phyloP scores from a whole-genome alignment of 2,797 vertebrate genomes.

The Varecia variegata region DNA sequence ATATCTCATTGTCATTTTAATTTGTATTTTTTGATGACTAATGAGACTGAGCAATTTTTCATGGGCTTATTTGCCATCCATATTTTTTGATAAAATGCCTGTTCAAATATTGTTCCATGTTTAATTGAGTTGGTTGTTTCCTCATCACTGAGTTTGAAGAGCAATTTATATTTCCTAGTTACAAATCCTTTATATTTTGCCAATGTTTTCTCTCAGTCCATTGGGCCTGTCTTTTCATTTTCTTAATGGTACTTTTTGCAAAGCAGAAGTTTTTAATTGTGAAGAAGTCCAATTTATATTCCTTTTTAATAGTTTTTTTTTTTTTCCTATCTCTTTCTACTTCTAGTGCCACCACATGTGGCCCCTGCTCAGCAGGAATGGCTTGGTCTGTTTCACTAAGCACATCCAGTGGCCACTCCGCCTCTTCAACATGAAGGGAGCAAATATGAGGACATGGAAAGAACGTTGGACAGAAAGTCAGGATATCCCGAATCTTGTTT shows the following conservation, averaged over 20 bases:
- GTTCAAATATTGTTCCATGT: background rate
- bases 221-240: background rate
- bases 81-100: background rate
- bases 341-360: background rate
- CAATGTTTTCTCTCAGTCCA: background rate
- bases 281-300: background rate
- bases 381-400: background rate
- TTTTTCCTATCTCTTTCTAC: background rate
- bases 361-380: background rate
- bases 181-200: background rate
- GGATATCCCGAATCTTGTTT: background rate
- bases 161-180: background rate
- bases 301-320: background rate
- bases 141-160: background rate
- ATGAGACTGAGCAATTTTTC: background rate
- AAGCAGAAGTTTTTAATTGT: background rate
- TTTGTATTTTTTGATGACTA: slow-evolving; percentile 39
- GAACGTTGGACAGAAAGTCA: background rate
- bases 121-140: background rate
- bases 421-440: background rate
- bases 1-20: background rate
- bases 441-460: background rate
- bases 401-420: background rate
- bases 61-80: background rate
- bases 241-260: background rate